phyloP scores from a whole-genome alignment of 2,113 vertebrate species.

The Glaucidium brasilianum region DNA sequence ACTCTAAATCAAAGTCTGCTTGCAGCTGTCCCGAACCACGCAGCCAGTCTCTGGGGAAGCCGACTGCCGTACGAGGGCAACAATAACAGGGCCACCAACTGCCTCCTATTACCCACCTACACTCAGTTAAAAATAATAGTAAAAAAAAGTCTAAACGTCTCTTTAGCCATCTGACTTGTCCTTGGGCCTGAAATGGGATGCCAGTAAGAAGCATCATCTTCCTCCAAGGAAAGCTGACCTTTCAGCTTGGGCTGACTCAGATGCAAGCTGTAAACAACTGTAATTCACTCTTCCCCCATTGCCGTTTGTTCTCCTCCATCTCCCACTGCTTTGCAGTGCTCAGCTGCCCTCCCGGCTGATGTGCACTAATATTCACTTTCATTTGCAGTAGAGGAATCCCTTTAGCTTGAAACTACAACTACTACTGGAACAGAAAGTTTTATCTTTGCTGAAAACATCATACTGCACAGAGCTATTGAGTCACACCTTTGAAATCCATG shows the following conservation, averaged over 20 bases:
- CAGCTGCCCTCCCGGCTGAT: rapidly evolving
- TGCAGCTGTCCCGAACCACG: background rate
- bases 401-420: background rate
- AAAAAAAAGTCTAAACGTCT: background rate
- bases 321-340: background rate
- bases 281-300: background rate
- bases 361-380: rapidly evolving
- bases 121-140: slow-evolving; percentile 17
- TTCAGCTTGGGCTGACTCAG: slow-evolving; percentile 3
- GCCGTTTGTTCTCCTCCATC: background rate
- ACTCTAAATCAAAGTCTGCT: background rate
- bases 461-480: background rate
- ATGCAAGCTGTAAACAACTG: slow-evolving; percentile 14
- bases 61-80: background rate
- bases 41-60: background rate
- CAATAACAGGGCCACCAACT: background rate
- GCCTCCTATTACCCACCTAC: slow-evolving; percentile 3
- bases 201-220: background rate
- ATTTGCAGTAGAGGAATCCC: background rate
- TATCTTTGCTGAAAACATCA: background rate
- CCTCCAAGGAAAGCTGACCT: background rate
- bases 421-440: background rate
- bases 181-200: background rate
- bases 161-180: background rate
- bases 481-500: background rate